Conservation (phyloP, 2,888 invertebrate species). For the Orthonevra nobilis region DNA sequence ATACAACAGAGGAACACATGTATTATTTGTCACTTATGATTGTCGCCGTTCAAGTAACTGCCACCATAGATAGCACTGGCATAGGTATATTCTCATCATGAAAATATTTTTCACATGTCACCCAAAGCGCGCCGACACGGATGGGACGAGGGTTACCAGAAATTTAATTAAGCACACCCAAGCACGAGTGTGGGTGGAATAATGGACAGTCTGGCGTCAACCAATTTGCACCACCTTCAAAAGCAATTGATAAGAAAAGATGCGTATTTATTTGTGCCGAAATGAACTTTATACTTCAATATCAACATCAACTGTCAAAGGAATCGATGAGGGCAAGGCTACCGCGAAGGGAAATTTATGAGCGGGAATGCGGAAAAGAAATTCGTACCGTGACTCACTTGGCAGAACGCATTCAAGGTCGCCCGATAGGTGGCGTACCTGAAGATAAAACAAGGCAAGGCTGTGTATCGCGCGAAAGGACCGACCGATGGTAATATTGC, state of each 20-base stretch:
- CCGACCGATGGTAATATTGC: conserved; percentile 8
- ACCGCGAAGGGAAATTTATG: too few species aligned
- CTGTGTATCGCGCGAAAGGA: conserved; percentile 3
- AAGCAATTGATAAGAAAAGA: conserved; percentile 5
- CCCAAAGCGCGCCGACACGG: neutral
- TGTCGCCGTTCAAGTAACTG: conserved; percentile 39
- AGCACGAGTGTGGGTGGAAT: conserved; percentile 36
- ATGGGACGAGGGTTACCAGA: neutral
- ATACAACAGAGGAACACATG: neutral
- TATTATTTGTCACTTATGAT: conserved; percentile 19
- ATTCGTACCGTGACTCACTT: conserved; percentile 45
- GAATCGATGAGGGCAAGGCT: too few species aligned
- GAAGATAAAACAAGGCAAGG: conserved; percentile 37
- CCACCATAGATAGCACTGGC: neutral
- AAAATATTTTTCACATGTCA: conserved; percentile 35
- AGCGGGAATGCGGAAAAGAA: conserved; percentile 30
- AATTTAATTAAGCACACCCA: conserved; percentile 36
- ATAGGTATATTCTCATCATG: conserved; percentile 10
- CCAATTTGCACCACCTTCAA: neutral
- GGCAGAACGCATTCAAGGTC: conserved; percentile 38
- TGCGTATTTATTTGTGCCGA: too few species aligned
- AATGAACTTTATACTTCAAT: too few species aligned
- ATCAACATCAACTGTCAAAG: too few species aligned
- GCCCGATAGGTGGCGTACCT: conserved; percentile 18
- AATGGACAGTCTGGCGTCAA: conserved; percentile 23